phyloP scores from a whole-genome alignment of 2,797 vertebrate genomes.

The Brachyalestes nurse region DNA sequence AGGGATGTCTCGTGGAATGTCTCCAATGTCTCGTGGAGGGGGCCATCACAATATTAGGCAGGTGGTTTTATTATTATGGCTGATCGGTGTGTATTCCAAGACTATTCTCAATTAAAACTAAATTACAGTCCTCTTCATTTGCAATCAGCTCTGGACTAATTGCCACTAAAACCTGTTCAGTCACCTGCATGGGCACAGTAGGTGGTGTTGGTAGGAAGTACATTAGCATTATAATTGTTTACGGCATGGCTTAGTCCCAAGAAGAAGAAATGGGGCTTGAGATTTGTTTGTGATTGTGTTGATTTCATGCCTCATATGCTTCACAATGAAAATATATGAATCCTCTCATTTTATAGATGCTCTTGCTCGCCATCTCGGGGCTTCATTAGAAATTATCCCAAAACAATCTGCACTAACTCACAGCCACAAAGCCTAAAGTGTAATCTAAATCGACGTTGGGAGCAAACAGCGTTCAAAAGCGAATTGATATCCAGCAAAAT shows the following conservation, averaged over 20 bases:
- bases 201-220: slow-evolving; percentile 7
- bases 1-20: too few relatives aligned
- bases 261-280: not conserved
- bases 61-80: too few relatives aligned
- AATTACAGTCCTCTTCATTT: not conserved
- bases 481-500: slow-evolving; percentile 51
- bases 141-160: slow-evolving; percentile 16
- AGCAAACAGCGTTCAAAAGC: slow-evolving; percentile 21
- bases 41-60: too few relatives aligned
- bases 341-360: slow-evolving; percentile 10
- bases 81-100: too few relatives aligned
- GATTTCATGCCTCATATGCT: slow-evolving; percentile 4
- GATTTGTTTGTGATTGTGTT: not conserved
- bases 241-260: not conserved
- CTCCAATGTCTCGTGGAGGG: too few relatives aligned
- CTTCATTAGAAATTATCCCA: slow-evolving; percentile 22
- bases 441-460: slow-evolving; percentile 24
- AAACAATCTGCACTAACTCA: not conserved
- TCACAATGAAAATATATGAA: slow-evolving; percentile 1
- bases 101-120: too few relatives aligned
- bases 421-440: slow-evolving; percentile 19
- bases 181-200: slow-evolving; percentile 23
- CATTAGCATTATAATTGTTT: slow-evolving; percentile 3
- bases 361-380: slow-evolving; percentile 8
- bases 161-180: slow-evolving; percentile 19